Evolutionary conservation across 2,888 invertebrate species (phyloP).

Genomic region (Acleris sparsana): DNA sequence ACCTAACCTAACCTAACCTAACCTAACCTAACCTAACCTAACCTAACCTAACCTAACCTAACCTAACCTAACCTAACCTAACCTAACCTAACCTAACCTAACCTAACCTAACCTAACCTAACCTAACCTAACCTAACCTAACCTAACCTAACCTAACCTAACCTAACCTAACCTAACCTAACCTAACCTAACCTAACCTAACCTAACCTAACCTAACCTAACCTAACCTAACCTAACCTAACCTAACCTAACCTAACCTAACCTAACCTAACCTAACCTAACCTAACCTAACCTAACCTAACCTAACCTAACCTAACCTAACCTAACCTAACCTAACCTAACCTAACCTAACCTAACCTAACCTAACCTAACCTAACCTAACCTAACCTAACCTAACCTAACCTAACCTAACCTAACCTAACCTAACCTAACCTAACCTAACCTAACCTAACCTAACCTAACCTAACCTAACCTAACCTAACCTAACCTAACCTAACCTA

Average conservation of each 20-base stretch:
- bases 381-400: too few relatives aligned
- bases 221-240: slow-evolving; percentile 17
- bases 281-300: slow-evolving; percentile 17
- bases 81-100: slow-evolving; percentile 17
- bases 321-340: too few relatives aligned
- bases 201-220: slow-evolving; percentile 17
- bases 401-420: too few relatives aligned
- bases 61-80: slow-evolving; percentile 17
- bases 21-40: slow-evolving; percentile 17
- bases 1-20: slow-evolving; percentile 17
- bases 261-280: slow-evolving; percentile 17
- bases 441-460: too few relatives aligned
- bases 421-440: too few relatives aligned
- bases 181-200: slow-evolving; percentile 17
- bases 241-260: slow-evolving; percentile 17
- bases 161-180: slow-evolving; percentile 17
- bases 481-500: too few relatives aligned
- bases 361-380: too few relatives aligned
- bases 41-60: slow-evolving; percentile 17
- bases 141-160: slow-evolving; percentile 17
- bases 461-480: too few relatives aligned
- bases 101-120: slow-evolving; percentile 17
- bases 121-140: slow-evolving; percentile 17
- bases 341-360: too few relatives aligned
- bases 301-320: slow-evolving; percentile 11